These are phyloP conservation scores for Papilio dardanus DNA, from an alignment of 1,140 invertebrate genomes.

Conservation along the genomic window DNA sequence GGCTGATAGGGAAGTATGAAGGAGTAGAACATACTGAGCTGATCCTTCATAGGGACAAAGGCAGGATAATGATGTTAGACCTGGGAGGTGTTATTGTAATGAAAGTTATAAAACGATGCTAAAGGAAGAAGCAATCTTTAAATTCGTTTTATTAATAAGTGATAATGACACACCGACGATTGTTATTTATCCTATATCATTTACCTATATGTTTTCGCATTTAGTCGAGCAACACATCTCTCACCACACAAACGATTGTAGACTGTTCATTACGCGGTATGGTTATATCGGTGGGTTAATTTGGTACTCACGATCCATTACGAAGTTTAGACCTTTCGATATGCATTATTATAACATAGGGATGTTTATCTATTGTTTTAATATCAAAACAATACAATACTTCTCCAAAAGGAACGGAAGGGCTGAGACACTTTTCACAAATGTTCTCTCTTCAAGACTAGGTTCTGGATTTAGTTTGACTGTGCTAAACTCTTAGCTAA, in stretches of 20 bases:
- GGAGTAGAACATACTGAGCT: too few relatives aligned
- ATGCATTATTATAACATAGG: neutral
- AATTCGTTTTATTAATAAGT: neutral
- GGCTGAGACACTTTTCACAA: too few relatives aligned
- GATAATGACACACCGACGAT: neutral
- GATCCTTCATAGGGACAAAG: too few relatives aligned
- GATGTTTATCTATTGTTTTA: neutral
- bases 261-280: neutral
- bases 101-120: neutral
- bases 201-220: neutral
- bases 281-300: neutral
- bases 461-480: too few relatives aligned
- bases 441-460: too few relatives aligned
- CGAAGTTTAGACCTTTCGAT: neutral
- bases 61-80: too few relatives aligned
- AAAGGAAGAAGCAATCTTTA: neutral
- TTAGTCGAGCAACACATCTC: neutral
- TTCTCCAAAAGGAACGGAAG: too few relatives aligned
- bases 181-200: neutral
- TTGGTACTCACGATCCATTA: neutral
- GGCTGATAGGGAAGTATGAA: too few relatives aligned
- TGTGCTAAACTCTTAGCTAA: too few relatives aligned
- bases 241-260: neutral
- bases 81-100: neutral
- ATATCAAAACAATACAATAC: too few relatives aligned